Conservation (phyloP, 2,888 invertebrate genomes). For the Lasioglossum malachurum region DNA sequence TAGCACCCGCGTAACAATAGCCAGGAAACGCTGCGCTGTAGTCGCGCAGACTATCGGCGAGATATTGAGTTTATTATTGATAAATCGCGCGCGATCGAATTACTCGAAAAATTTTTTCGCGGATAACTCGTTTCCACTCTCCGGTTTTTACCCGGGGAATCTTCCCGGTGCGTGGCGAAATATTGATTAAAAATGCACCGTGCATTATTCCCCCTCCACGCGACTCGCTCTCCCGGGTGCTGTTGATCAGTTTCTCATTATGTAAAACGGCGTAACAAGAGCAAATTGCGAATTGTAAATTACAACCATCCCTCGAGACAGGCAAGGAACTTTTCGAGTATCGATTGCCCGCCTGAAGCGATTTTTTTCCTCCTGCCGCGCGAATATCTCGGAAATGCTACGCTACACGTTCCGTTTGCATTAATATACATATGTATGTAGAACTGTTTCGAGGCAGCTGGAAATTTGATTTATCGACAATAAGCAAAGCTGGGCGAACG, state of each 20-base stretch:
- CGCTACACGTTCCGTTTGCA: neutral
- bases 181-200: neutral
- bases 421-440: slow-evolving; percentile 18
- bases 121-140: neutral
- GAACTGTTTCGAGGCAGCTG: neutral
- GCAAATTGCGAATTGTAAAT: slow-evolving; percentile 41
- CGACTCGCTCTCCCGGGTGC: neutral
- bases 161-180: neutral
- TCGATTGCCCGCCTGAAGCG: slow-evolving; percentile 26
- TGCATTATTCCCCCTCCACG: no score
- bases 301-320: slow-evolving; percentile 15
- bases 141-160: neutral
- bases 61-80: neutral
- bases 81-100: neutral
- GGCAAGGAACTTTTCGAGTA: slow-evolving; percentile 19
- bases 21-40: neutral
- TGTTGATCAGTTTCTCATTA: slow-evolving; percentile 12
- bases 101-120: neutral
- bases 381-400: neutral
- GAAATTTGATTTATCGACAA: neutral
- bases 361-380: neutral
- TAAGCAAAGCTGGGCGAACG: neutral
- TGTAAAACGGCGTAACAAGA: slow-evolving; percentile 32
- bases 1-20: neutral
- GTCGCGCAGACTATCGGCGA: neutral